Base-by-base conservation (phyloP, 2,888 invertebrate species). In the Synergus japonicus region DNA sequence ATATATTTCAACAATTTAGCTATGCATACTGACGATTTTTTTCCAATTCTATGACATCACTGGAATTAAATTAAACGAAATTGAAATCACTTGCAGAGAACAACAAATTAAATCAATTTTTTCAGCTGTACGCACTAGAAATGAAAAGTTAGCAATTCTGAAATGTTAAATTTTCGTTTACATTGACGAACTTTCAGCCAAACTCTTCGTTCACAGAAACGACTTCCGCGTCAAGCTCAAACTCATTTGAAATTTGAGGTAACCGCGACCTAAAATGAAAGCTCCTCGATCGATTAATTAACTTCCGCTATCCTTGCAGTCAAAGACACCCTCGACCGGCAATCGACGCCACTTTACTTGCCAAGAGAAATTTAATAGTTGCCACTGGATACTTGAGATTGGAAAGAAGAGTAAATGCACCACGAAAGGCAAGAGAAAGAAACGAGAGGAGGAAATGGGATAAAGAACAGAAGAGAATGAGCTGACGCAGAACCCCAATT, bases 401-500 rank as follows among this genome's bases (percentile, higher is more conserved):
- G 29, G 67, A 41, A 76, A 22, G 69, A 54, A 58, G 77, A 60
- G 49, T 60, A 79, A 64, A 46, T 76, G 78, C 65, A 46, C 65
- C 22, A 73, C 41, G 49, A 15, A 63, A 41, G n/a, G 46, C 22
- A 18, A 29, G 69, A 79, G 76, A 76, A 37, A 76, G 80, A 80
- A 78, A 37, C 76, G 64, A 46, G 46, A 22, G 15, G 67, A 46
- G 73, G 54, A 54, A 73, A 54, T 54, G 49, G 73, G 54, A 58
- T 54, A 58, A 82, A 78, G 76, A 77, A 63, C 60, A 73, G 80
- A 82, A 85, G 86, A 88, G 86, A 86, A 85, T 85, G 78, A 77
- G 79, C 82, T 83, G 84, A 88, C 81, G 83, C 83, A 87, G 87
- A 85, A 85, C 81, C 84, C 83, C 87, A 88, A 88, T 88, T 88